Evolutionary conservation across 2,888 invertebrate species (phyloP).

Genomic region (Teleiodes luculella): DNA sequence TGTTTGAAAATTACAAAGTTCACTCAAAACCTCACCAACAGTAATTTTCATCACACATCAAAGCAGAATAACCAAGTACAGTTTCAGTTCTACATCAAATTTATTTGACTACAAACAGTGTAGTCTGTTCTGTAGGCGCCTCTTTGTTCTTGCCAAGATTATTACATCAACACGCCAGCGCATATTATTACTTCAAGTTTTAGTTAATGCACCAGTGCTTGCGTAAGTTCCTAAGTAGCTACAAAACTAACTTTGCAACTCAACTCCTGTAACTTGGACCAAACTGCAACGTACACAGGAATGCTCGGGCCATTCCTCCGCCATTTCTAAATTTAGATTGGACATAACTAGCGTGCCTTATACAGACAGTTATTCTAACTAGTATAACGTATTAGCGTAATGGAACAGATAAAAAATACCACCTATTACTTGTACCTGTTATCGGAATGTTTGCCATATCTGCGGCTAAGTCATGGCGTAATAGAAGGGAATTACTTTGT

Average conservation of each 20-base stretch:
- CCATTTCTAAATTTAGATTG: constrained; percentile 22
- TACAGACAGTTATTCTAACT: constrained; percentile 18
- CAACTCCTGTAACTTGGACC: not conserved
- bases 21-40: too few species aligned
- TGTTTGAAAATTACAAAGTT: too few species aligned
- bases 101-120: not conserved
- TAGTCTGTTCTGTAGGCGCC: not conserved
- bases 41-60: too few species aligned
- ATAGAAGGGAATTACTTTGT: not conserved
- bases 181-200: not conserved
- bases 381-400: constrained; percentile 36
- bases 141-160: not conserved
- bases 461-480: not conserved
- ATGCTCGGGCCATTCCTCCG: constrained; percentile 15
- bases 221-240: not conserved
- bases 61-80: too few species aligned
- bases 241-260: not conserved
- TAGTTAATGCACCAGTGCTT: not conserved
- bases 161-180: constrained; percentile 2
- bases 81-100: not conserved
- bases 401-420: constrained; percentile 23
- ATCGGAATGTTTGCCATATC: not conserved
- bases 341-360: constrained; percentile 18
- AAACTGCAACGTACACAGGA: constrained; percentile 5
- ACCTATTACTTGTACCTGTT: constrained; percentile 1